Evolutionary conservation across 2,113 vertebrate genomes (phyloP).

Genomic region (Cavia porcellus): DNA sequence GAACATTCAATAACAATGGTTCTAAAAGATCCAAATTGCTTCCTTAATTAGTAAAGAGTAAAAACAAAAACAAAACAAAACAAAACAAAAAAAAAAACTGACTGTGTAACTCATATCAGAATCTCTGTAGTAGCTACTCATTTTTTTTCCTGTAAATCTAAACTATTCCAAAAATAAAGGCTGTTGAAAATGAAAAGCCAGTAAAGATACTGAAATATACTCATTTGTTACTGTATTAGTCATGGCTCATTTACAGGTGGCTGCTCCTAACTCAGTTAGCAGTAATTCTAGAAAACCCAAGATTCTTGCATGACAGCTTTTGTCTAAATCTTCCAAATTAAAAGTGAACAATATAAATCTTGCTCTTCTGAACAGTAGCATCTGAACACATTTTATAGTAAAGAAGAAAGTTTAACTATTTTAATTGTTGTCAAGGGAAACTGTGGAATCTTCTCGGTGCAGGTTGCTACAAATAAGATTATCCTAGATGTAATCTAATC

Average conservation of each 20-base stretch:
- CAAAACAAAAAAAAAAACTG: background rate
- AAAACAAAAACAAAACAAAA: background rate
- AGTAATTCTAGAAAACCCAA: background rate
- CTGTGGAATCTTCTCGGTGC: background rate
- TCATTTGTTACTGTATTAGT: background rate
- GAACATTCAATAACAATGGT: background rate
- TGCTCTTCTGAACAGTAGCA: background rate
- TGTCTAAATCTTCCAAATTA: background rate
- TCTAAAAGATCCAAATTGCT: background rate
- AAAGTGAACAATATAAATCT: background rate
- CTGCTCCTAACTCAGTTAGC: background rate
- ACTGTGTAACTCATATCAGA: accelerated
- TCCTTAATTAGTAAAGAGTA: background rate
- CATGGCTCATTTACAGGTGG: background rate
- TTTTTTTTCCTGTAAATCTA: background rate
- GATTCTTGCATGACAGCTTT: background rate
- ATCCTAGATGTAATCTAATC: conserved; percentile 50
- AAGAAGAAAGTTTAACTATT: background rate
- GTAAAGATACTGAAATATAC: background rate
- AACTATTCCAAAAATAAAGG: background rate
- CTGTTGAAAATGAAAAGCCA: background rate
- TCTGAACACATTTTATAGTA: background rate
- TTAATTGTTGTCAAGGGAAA: conserved; percentile 47
- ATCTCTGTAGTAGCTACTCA: background rate
- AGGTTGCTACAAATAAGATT: conserved; percentile 62